Conservation (phyloP, 2,113 vertebrate species). For the Cephalopterus ornatus region DNA sequence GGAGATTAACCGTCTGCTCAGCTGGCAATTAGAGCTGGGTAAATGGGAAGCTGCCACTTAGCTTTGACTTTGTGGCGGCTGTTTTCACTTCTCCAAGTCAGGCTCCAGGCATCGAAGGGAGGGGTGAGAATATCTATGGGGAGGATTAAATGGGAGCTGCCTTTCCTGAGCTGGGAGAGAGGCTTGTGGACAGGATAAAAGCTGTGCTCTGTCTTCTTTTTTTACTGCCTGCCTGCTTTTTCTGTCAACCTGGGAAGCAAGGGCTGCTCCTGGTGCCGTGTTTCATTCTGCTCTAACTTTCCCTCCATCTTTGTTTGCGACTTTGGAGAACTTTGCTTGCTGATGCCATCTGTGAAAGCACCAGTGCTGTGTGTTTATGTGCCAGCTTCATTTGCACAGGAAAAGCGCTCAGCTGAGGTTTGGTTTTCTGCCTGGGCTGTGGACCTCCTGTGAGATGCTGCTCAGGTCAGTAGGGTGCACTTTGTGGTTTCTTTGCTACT, state of each 20-base stretch:
- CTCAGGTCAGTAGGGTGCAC: background rate
- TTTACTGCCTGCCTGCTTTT: background rate
- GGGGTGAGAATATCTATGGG: background rate
- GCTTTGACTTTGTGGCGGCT: constrained; percentile 1
- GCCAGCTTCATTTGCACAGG: background rate
- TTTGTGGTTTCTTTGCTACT: background rate
- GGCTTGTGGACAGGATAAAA: background rate
- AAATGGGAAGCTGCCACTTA: constrained; percentile 52
- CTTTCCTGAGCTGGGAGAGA: background rate
- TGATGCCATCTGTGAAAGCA: background rate
- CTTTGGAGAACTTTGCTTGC: background rate
- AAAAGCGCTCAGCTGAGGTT: background rate
- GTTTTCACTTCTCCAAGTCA: background rate
- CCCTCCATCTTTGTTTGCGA: background rate
- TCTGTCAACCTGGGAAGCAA: background rate
- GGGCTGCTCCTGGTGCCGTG: background rate
- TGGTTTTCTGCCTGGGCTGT: background rate
- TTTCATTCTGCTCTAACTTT: background rate
- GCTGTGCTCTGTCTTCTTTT: background rate
- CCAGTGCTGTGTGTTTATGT: background rate
- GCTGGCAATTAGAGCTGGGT: constrained; percentile 33
- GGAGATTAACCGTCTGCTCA: constrained; percentile 40
- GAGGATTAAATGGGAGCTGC: background rate
- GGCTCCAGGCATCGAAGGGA: background rate
- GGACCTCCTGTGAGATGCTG: background rate